phyloP scores from a whole-genome alignment of 2,888 invertebrate genomes.

The Drosophila heteroneura region DNA sequence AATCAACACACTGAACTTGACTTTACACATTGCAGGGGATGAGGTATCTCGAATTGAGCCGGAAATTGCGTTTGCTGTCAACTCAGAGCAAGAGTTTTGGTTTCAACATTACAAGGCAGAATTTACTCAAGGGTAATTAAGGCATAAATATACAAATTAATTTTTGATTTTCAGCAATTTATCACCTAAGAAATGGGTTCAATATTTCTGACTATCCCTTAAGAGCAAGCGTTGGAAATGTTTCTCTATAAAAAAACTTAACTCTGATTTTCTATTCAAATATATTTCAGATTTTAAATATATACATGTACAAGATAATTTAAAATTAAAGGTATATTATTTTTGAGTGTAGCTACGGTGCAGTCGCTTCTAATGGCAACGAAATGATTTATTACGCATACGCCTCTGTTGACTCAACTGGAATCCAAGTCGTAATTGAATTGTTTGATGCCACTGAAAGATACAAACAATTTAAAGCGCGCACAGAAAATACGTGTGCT shows the following conservation, averaged over 20 bases:
- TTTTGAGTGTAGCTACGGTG: slow-evolving; percentile 2
- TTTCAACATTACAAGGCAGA: not conserved
- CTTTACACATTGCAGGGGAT: not conserved
- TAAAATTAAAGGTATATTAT: not conserved
- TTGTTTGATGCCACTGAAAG: slow-evolving; percentile 22
- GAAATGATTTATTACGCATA: slow-evolving; percentile 60
- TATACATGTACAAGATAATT: not conserved
- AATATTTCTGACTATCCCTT: not conserved
- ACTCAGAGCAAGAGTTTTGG: not conserved
- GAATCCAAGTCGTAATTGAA: slow-evolving; percentile 35
- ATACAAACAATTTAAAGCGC: slow-evolving; percentile 46
- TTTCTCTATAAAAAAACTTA: not conserved
- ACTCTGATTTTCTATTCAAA: not conserved
- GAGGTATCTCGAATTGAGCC: slow-evolving; percentile 52
- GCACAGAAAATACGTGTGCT: slow-evolving; percentile 28
- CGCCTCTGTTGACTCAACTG: slow-evolving; percentile 20
- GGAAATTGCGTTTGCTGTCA: slow-evolving; percentile 59
- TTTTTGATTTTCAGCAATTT: not conserved
- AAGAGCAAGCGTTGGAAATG: not conserved
- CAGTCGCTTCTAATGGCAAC: slow-evolving; percentile 34
- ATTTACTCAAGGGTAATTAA: not conserved
- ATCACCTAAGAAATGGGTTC: not conserved
- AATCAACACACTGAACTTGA: slow-evolving; percentile 29
- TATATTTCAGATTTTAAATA: not conserved
- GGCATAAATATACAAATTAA: not conserved